Evolutionary conservation across 2,113 vertebrate genomes (phyloP), one percentile per base, ranked within the genome.

Genomic region (Pseudolaguvia tuberculata): DNA sequence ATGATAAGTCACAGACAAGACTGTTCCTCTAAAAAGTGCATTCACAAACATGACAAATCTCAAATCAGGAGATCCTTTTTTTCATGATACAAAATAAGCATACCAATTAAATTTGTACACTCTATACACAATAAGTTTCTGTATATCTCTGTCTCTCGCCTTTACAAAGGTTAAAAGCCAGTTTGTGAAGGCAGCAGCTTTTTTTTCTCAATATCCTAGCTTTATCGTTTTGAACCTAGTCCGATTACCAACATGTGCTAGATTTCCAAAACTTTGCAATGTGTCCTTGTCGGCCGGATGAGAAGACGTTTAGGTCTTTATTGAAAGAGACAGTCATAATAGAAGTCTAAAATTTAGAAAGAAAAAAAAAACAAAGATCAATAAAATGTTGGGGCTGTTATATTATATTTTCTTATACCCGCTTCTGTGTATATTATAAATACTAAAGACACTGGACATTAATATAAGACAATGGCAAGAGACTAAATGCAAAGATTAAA

Each of bases 361-460:
- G 92, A 94, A 89, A 92, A 89, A 89, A 95, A 95, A 42, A 92
- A 94, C 89, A 92, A 89, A 89, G 89, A 92, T 92, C 91, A 88
- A 93, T 93, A 91, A 92, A 90, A 91, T 85, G 88, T 88, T 87
- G 88, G 94, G 93, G 91, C 88, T 92, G 90, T 91, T 92, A 91
- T n/a, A 89, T 92, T 93, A 93, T 93, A 91, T 88, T 90, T 91
- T 93, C 91, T 91, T 92, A 92, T 95, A 99, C 95, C 95, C 94
- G 95, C 95, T 96, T 90, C 92, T 93, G 91, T 93, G 92, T 94
- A 93, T 93, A 89, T 94, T 90, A 96, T 97, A 95, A 97, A 96
- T 96, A 96, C 92, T 94, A 97, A 93, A 92, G 94, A 95, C 91
- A 90, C 92, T 85, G 89, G 90, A 93, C 92, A 93, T 92, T 92